Base-by-base conservation (phyloP, 2,797 vertebrate species). In the Cygnus olor region DNA sequence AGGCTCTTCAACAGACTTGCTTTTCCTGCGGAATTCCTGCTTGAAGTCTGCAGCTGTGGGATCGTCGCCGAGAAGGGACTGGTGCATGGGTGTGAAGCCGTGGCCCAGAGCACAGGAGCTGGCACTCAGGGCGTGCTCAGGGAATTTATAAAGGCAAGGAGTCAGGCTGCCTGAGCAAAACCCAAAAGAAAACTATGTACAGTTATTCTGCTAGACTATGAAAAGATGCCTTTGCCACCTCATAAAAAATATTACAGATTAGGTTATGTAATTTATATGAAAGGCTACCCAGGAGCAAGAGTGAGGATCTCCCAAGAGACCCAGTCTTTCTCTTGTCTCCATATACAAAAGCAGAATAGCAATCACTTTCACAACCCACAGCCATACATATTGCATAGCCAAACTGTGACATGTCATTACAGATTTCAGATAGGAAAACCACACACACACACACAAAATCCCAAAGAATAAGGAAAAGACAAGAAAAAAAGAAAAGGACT, bases 131-230 rank as follows among this genome's bases (percentile, higher is more conserved):
- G 98, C 97, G 4, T 99, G 99, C 85, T 99, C 99, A 0, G 99
- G 99, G 97, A 99, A 99, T 95, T 99, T 99, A 93, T 99, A 99
- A 93, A 99, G 98, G 95, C 99, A 99, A 15, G 99, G 98, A 30
- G 99, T 98, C 83, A 99, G 98, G 56, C 99, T 98, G 76, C 99
- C 99, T 99, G 95, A 24, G 66, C 79, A 63, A 40, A 32, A 89
- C 20, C 86, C 81, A 45, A 53, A 34, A 53, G 32, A 89, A 25
- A 42, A 32, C 3, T 6, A 58, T 10, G 8, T 3, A 21, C 32
- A 27, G 28, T 24, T 36, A 44, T 36, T 28, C 38, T 7, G 13
- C 28, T 47, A 6, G 18, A 3, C 14, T 13, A 5, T 2, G 3
- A 77, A 91, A 81, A 14, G 6, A 8, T 15, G 2, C 11, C 51